phyloP scores from a whole-genome alignment of 2,888 invertebrate species.

The Patella pellucida region DNA sequence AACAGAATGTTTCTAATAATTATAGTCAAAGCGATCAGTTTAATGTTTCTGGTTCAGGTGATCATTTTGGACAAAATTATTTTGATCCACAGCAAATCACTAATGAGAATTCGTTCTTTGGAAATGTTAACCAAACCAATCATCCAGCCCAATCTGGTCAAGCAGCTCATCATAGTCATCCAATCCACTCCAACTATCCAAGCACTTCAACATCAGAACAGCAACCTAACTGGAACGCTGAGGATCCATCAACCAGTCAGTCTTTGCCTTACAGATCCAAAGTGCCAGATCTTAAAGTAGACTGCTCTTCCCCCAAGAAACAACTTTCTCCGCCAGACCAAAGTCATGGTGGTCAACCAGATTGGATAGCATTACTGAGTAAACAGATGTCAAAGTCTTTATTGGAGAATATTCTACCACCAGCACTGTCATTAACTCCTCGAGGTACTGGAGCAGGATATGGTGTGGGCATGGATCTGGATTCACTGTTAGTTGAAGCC shows the following conservation, averaged over 20 bases:
- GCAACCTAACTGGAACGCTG: neutral
- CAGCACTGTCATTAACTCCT: constrained; percentile 64
- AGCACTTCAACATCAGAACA: neutral
- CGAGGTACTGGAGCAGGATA: constrained; percentile 68
- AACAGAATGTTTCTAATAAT: neutral
- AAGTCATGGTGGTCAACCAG: constrained; percentile 32
- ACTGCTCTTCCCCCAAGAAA: constrained; percentile 26
- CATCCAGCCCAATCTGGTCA: neutral
- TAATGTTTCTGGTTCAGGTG: neutral
- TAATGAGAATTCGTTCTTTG: neutral
- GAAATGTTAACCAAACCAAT: no score
- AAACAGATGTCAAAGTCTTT: constrained; percentile 60
- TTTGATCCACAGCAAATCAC: neutral
- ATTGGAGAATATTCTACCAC: constrained; percentile 59
- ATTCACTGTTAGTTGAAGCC: constrained; percentile 51
- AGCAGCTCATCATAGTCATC: neutral
- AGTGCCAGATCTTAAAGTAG: constrained; percentile 31
- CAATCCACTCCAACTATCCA: neutral
- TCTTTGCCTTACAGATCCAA: neutral
- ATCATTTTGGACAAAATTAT: neutral
- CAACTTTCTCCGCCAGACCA: neutral
- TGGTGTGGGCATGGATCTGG: constrained; percentile 67
- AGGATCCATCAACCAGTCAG: neutral
- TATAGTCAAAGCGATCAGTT: neutral
- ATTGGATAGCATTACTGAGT: constrained; percentile 54